Percentiles rank a stretch among this genome's conserved stretches.
phyloP scores from a whole-genome alignment of 2,113 vertebrate genomes.

The Sylvia atricapilla region DNA sequence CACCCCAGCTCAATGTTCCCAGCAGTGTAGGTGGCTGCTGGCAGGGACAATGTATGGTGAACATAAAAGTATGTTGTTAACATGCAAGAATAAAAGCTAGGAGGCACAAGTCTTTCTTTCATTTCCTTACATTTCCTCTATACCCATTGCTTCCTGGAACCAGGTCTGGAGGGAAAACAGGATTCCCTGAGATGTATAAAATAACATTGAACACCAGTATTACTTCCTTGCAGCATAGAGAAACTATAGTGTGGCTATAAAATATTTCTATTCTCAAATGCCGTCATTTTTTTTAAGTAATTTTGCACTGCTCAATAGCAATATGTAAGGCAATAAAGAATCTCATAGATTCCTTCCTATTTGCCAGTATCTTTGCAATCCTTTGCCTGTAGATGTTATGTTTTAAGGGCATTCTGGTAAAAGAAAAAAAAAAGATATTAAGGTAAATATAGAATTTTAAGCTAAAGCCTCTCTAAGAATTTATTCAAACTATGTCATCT shows the following conservation, averaged over 20 bases:
- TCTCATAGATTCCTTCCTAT: not conserved
- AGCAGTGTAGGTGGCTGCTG: not conserved
- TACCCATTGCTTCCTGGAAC: not conserved
- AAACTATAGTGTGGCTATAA: not conserved
- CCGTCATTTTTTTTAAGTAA: not conserved
- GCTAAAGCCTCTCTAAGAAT: not conserved
- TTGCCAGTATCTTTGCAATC: not conserved
- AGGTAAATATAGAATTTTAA: not conserved
- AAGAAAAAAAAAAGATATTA: not conserved
- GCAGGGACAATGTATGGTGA: not conserved
- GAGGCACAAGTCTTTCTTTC: not conserved
- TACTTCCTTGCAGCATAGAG: not conserved
- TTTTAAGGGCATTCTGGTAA: not conserved
- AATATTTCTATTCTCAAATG: not conserved
- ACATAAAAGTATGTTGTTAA: not conserved
- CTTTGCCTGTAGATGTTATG: not conserved
- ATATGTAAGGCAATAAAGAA: not conserved
- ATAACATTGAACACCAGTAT: not conserved
- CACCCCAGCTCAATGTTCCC: accelerated
- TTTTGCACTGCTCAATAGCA: not conserved
- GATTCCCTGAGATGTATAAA: not conserved
- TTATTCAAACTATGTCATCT: not conserved
- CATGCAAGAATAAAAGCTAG: not conserved
- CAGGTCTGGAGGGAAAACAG: not conserved
- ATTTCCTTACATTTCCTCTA: not conserved